Conservation (phyloP, 2,797 vertebrate genomes). For the Characodon lateralis region DNA sequence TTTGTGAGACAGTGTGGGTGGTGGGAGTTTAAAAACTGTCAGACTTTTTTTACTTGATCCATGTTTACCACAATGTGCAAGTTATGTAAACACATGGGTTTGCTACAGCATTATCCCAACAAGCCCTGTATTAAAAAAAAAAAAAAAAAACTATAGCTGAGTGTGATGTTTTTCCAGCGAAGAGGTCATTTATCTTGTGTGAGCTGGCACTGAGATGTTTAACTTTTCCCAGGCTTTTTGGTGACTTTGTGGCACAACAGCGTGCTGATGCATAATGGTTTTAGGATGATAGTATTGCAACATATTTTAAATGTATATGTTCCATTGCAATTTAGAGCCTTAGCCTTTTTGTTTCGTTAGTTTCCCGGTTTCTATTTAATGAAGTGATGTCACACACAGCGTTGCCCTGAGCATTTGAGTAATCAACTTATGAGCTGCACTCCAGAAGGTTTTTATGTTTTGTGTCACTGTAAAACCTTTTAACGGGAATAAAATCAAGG, state of each 20-base stretch:
- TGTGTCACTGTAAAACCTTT: conserved; percentile 42
- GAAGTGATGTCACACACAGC: conserved; percentile 28
- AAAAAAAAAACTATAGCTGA: conserved; percentile 18
- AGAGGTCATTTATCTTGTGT: conserved; percentile 34
- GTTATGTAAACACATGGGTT: conserved; percentile 72
- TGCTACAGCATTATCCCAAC: conserved; percentile 62
- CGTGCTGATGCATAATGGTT: conserved; percentile 23
- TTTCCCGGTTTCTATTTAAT: conserved; percentile 18
- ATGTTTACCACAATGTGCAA: conserved; percentile 71
- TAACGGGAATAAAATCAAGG: conserved; percentile 45
- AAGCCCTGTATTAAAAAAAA: conserved; percentile 22
- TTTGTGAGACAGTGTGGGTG: conserved; percentile 67
- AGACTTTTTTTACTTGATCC: conserved; percentile 60
- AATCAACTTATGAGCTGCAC: conserved; percentile 30
- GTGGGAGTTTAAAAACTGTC: conserved; percentile 66
- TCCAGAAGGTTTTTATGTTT: conserved; percentile 40
- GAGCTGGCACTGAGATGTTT: conserved; percentile 61
- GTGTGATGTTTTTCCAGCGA: conserved; percentile 39
- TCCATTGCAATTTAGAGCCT: not conserved
- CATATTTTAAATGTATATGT: conserved; percentile 24
- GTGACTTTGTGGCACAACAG: conserved; percentile 28
- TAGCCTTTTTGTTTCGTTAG: not conserved
- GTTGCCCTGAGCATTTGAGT: conserved; percentile 37
- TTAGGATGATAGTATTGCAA: conserved; percentile 11
- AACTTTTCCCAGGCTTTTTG: conserved; percentile 62